Percentiles rank a stretch among this genome's conserved stretches.
Evolutionary conservation across 2,888 invertebrate species (phyloP).

Genomic region (Plusia festucae): DNA sequence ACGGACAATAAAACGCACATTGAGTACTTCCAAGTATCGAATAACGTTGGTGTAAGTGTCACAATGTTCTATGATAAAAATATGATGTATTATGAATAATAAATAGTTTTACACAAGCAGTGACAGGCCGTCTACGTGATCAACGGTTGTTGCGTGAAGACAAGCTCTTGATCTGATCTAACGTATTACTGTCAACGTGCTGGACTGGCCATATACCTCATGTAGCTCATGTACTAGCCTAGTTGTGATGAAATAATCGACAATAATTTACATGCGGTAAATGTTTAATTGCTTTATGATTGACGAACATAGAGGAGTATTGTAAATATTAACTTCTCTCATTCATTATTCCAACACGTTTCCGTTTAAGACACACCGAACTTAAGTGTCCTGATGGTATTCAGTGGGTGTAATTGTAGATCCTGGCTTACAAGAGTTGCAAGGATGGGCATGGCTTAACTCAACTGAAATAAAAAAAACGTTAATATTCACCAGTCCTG

Average conservation of each 20-base stretch:
- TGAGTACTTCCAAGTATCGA: slow-evolving; percentile 49
- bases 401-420: too few relatives aligned
- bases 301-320: not conserved
- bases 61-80: slow-evolving; percentile 43
- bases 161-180: not conserved
- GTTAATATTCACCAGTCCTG: too few relatives aligned
- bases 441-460: too few relatives aligned
- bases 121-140: slow-evolving; percentile 22
- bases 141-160: not conserved
- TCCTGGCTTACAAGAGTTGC: too few relatives aligned
- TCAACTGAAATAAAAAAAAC: too few relatives aligned
- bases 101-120: slow-evolving; percentile 22
- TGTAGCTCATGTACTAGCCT: too few relatives aligned
- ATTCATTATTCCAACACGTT: too few relatives aligned
- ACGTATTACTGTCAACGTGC: not conserved
- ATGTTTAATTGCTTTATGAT: not conserved
- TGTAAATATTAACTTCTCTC: too few relatives aligned
- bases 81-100: slow-evolving; percentile 50
- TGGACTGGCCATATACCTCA: not conserved
- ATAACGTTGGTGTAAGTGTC: slow-evolving; percentile 38
- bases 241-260: not conserved
- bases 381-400: too few relatives aligned
- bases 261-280: not conserved
- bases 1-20: slow-evolving; percentile 39
- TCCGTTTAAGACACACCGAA: too few relatives aligned